phyloP scores from a whole-genome alignment of 2,888 invertebrate genomes.

The Muscina levida region DNA sequence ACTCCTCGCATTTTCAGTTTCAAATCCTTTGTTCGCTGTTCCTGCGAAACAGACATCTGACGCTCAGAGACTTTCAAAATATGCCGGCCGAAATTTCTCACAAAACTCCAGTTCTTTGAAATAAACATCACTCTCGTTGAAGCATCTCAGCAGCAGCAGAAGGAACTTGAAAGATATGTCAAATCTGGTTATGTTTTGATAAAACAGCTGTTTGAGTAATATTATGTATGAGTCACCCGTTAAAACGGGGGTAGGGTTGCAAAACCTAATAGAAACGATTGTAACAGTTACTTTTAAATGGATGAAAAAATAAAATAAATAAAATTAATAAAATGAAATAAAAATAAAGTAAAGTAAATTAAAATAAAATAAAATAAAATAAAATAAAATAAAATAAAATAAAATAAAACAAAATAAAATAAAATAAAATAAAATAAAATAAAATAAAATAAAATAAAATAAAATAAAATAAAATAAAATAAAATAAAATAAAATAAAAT shows the following conservation, averaged over 20 bases:
- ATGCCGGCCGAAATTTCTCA: slow-evolving; percentile 21
- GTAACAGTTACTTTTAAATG: too few relatives aligned
- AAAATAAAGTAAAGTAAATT: too few relatives aligned
- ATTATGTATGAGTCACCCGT: too few relatives aligned
- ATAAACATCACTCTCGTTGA: slow-evolving; percentile 42
- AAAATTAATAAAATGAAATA: not conserved
- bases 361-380: not conserved
- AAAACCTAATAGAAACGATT: not conserved
- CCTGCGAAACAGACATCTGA: slow-evolving; percentile 35
- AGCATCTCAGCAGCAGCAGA: not conserved
- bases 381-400: not conserved
- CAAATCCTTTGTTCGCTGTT: slow-evolving; percentile 44
- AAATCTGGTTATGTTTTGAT: too few relatives aligned
- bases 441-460: not conserved
- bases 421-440: not conserved
- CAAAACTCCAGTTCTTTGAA: slow-evolving; percentile 27
- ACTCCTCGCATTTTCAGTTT: slow-evolving; percentile 66
- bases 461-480: not conserved
- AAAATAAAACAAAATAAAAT: not conserved
- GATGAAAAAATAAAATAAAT: not conserved
- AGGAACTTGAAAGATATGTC: too few relatives aligned
- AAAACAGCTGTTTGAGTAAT: too few relatives aligned
- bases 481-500: not conserved
- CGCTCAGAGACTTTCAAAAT: slow-evolving; percentile 42
- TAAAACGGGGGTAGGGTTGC: not conserved